These are phyloP conservation scores for Petrolisthes cinctipes DNA, from an alignment of 2,888 invertebrate species.

Conservation along the genomic window DNA sequence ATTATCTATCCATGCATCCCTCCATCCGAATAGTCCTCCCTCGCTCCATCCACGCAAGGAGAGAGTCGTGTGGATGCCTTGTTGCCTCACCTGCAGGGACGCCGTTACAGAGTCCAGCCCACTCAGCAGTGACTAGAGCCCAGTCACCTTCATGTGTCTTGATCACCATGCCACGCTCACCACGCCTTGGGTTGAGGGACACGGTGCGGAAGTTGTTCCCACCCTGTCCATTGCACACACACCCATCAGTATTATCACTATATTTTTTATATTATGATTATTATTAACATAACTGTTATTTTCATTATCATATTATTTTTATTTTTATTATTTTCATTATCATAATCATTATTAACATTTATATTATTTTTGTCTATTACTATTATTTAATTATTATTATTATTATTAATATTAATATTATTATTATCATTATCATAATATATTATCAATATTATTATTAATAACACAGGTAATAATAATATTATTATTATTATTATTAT, in stretches of 20 bases:
- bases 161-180: conserved; percentile 62
- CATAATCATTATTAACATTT: too few relatives aligned
- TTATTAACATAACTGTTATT: too few relatives aligned
- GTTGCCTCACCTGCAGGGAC: conserved; percentile 47
- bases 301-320: too few relatives aligned
- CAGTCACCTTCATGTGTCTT: conserved; percentile 62
- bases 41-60: background rate
- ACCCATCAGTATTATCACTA: background rate
- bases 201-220: conserved; percentile 58
- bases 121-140: conserved; percentile 60
- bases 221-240: conserved; percentile 26
- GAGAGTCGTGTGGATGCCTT: background rate
- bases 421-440: too few relatives aligned
- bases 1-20: background rate
- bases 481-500: too few relatives aligned
- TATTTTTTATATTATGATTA: too few relatives aligned
- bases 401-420: too few relatives aligned
- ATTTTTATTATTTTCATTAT: too few relatives aligned
- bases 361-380: too few relatives aligned
- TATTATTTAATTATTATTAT: too few relatives aligned
- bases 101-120: conserved; percentile 58
- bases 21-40: background rate
- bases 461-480: too few relatives aligned
- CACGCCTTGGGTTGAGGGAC: conserved; percentile 55
- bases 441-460: too few relatives aligned